These are phyloP conservation scores for Lithobates pipiens DNA, from an alignment of 2,797 vertebrate genomes.

Conservation along the genomic window DNA sequence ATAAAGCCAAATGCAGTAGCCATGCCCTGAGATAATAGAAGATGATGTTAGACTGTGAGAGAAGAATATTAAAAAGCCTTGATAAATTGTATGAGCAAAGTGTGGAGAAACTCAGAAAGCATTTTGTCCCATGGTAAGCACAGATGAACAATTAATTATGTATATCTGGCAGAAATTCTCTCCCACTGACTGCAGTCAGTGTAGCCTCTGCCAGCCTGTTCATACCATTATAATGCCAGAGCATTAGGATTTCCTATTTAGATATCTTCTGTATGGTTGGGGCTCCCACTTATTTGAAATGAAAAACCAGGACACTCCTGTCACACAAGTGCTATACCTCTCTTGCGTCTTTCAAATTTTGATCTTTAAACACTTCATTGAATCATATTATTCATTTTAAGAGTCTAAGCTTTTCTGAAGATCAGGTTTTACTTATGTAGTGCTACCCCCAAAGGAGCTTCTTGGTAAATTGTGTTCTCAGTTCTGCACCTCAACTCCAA, in stretches of 20 bases:
- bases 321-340: neutral
- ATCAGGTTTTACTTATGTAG: too few species aligned
- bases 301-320: neutral
- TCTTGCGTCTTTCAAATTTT: neutral
- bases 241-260: slow-evolving; percentile 21
- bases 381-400: too few species aligned
- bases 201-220: slow-evolving; percentile 9
- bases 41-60: slow-evolving; percentile 1
- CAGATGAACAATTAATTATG: slow-evolving; percentile 45
- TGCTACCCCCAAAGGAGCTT: too few species aligned
- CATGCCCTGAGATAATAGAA: slow-evolving; percentile 19
- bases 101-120: slow-evolving; percentile 25
- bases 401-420: too few species aligned
- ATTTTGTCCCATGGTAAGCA: slow-evolving; percentile 29
- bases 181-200: slow-evolving; percentile 18
- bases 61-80: slow-evolving; percentile 44
- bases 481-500: too few species aligned
- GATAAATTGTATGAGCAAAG: slow-evolving; percentile 5
- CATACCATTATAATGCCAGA: slow-evolving; percentile 24
- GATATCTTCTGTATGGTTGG: slow-evolving; percentile 12
- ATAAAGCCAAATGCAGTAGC: slow-evolving; percentile 14
- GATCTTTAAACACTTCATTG: neutral
- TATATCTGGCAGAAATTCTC: slow-evolving; percentile 36
- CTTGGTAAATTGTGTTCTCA: too few species aligned
- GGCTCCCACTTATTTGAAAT: neutral